A percentile compares a stretch with the other conserved stretches of the same genome.
phyloP scores from a whole-genome alignment of 2,888 invertebrate genomes.

The Formica aserva region DNA sequence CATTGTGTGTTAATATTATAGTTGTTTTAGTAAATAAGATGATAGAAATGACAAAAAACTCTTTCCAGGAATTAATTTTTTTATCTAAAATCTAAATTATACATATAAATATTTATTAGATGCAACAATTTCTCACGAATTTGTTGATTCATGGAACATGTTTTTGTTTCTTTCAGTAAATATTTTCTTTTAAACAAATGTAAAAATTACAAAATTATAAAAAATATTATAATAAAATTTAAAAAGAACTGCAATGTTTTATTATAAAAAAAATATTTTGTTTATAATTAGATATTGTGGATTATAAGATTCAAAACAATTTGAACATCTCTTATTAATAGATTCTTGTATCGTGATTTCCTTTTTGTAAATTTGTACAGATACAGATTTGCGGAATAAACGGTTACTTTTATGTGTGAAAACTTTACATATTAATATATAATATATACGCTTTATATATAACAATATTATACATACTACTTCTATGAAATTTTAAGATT shows the following conservation, averaged over 20 bases:
- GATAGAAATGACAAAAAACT: neutral
- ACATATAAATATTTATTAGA: neutral
- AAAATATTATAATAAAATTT: neutral
- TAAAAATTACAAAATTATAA: constrained; percentile 1
- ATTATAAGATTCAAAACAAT: neutral
- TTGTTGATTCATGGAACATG: neutral
- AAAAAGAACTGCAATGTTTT: neutral
- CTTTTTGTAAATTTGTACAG: constrained; percentile 10
- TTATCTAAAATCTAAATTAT: neutral
- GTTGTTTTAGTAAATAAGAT: neutral
- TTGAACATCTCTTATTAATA: neutral
- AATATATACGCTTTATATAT: neutral
- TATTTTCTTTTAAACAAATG: neutral
- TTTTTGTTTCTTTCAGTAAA: neutral
- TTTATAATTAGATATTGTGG: neutral
- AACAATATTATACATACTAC: neutral
- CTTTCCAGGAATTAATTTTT: neutral
- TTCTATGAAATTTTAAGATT: neutral
- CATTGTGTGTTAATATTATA: neutral
- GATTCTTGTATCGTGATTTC: neutral
- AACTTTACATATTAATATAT: constrained; percentile 5
- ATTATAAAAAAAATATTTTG: neutral
- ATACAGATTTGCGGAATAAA: neutral
- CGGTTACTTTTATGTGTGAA: constrained; percentile 1
- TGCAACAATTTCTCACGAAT: neutral